A percentile compares a stretch with the other conserved stretches of the same genome.
These are phyloP conservation scores for Bradynema listronoti DNA, from an alignment of 1,140 invertebrate species.

Conservation along the genomic window DNA sequence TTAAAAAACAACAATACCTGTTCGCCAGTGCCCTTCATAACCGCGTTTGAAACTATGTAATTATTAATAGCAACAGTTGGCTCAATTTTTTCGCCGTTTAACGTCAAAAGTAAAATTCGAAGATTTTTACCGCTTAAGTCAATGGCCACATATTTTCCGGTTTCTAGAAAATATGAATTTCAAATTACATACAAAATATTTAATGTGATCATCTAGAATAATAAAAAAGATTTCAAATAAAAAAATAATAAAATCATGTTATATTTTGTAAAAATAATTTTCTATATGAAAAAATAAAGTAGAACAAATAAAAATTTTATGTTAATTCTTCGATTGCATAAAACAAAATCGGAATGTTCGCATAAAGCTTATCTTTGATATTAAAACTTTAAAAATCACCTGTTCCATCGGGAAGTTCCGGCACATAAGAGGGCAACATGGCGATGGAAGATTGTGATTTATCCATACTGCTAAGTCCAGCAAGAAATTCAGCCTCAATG, in stretches of 20 bases:
- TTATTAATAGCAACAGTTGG: slow-evolving; percentile 43
- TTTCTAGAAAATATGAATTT: slow-evolving; percentile 40
- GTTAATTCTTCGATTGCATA: no score
- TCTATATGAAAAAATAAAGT: neutral
- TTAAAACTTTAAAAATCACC: slow-evolving; percentile 31
- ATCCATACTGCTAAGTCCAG: slow-evolving; percentile 32
- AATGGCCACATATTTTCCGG: slow-evolving; percentile 57
- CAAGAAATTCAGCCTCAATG: slow-evolving; percentile 43
- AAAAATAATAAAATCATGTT: slow-evolving; percentile 7
- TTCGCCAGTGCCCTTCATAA: slow-evolving; percentile 58
- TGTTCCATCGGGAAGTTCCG: slow-evolving; percentile 50
- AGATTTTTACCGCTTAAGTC: slow-evolving; percentile 56
- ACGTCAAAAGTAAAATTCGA: slow-evolving; percentile 45
- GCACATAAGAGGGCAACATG: slow-evolving; percentile 55
- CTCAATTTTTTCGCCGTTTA: slow-evolving; percentile 43
- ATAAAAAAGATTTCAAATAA: slow-evolving; percentile 1
- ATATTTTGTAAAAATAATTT: slow-evolving; percentile 11
- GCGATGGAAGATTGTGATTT: slow-evolving; percentile 43
- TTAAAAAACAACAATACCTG: slow-evolving; percentile 30
- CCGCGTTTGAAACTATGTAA: slow-evolving; percentile 49
- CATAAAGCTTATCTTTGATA: slow-evolving; percentile 4
- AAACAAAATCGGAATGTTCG: no score
- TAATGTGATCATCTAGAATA: no score
- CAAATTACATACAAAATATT: neutral
- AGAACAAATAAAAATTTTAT: neutral